These are phyloP conservation scores for Melitaea cinxia DNA, from an alignment of 1,140 invertebrate genomes.

Conservation along the genomic window DNA sequence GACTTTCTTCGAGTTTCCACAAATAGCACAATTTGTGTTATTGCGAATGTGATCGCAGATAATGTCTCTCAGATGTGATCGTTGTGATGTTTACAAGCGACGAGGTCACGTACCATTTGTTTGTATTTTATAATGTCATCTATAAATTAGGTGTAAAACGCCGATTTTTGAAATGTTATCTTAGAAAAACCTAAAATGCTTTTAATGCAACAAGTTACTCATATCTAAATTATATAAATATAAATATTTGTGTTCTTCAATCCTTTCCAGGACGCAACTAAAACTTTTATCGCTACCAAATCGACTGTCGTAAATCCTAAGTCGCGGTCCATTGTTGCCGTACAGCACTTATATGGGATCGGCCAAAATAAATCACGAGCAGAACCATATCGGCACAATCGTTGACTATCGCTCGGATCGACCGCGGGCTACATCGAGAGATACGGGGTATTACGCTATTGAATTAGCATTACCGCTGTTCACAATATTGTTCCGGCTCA, in stretches of 20 bases:
- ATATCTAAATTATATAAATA: slow-evolving; percentile 15
- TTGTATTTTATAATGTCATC: neutral
- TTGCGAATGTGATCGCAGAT: slow-evolving; percentile 30
- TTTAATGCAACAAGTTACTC: neutral
- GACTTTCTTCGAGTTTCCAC: slow-evolving; percentile 56
- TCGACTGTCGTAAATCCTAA: slow-evolving; percentile 74
- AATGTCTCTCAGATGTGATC: slow-evolving; percentile 22
- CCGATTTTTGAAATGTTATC: neutral
- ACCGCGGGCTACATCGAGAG: slow-evolving; percentile 59
- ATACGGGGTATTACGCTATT: slow-evolving; percentile 74
- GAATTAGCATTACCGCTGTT: slow-evolving; percentile 77
- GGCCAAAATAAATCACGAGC: slow-evolving; percentile 79
- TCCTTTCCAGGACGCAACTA: slow-evolving; percentile 35
- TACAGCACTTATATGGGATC: slow-evolving; percentile 75
- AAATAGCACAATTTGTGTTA: slow-evolving; percentile 53
- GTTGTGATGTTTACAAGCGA: slow-evolving; percentile 15
- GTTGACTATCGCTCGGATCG: slow-evolving; percentile 67
- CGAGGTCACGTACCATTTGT: slow-evolving; percentile 12
- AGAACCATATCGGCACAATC: slow-evolving; percentile 76
- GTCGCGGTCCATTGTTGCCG: slow-evolving; percentile 68
- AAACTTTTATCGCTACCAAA: slow-evolving; percentile 77
- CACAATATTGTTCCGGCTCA: slow-evolving; percentile 54
- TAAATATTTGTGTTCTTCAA: slow-evolving; percentile 25
- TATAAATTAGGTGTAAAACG: neutral
- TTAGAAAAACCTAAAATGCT: neutral